These are phyloP conservation scores for Aegotheles bennettii DNA, from an alignment of 2,113 vertebrate species.

Conservation along the genomic window DNA sequence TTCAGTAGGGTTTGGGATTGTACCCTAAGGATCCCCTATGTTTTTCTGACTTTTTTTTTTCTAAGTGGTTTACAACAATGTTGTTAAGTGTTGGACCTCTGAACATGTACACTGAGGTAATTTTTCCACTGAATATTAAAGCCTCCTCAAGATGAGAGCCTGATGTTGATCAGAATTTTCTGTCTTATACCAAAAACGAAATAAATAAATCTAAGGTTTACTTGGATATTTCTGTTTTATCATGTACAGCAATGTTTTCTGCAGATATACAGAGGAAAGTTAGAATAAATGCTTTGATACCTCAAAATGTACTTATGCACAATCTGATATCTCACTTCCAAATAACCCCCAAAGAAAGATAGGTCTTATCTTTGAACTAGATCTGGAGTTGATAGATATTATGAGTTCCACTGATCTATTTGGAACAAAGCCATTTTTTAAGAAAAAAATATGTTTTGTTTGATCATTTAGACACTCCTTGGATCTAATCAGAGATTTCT, in stretches of 20 bases:
- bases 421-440: not conserved
- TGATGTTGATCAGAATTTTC: not conserved
- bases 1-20: not conserved
- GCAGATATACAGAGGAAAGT: not conserved
- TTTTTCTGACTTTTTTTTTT: not conserved
- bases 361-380: not conserved
- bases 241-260: not conserved
- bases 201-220: not conserved
- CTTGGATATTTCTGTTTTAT: not conserved
- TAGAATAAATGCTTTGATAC: not conserved
- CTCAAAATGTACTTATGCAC: not conserved
- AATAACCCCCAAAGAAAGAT: not conserved
- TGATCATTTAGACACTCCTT: not conserved
- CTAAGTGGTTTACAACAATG: not conserved
- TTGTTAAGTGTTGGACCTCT: not conserved
- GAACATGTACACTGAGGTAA: not conserved
- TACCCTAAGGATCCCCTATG: accelerated
- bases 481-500: not conserved
- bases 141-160: accelerated
- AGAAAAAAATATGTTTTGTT: not conserved
- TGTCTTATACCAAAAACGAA: not conserved
- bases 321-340: not conserved
- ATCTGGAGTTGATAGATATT: not conserved
- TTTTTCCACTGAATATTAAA: not conserved
- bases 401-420: not conserved